A percentile compares a stretch with the other conserved stretches of the same genome.
phyloP scores from a whole-genome alignment of 2,888 invertebrate genomes.

The Neoascia interrupta region DNA sequence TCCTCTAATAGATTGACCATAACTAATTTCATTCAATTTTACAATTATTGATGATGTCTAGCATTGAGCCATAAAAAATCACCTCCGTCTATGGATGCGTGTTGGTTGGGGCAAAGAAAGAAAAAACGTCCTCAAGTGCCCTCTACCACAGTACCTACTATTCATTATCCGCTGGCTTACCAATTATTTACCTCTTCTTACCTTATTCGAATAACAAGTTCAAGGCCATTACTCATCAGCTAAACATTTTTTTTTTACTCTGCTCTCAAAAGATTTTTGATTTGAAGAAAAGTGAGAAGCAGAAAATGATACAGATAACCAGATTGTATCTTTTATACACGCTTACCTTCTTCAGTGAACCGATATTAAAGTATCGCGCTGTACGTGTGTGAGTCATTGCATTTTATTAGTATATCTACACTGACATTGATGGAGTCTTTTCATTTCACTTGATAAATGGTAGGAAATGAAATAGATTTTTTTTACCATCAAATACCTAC shows the following conservation, averaged over 20 bases:
- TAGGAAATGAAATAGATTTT: constrained; percentile 31
- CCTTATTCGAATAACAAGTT: constrained; percentile 58
- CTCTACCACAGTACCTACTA: constrained; percentile 25
- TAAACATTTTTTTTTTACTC: constrained; percentile 21
- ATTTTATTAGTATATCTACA: neutral
- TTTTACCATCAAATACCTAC: too few species aligned
- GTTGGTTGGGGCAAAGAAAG: neutral
- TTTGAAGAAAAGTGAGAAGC: too few species aligned
- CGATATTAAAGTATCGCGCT: too few species aligned
- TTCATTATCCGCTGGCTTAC: constrained; percentile 39
- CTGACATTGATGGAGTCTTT: constrained; percentile 29
- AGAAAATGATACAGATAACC: constrained; percentile 48
- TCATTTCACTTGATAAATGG: constrained; percentile 53
- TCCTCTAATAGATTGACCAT: constrained; percentile 54
- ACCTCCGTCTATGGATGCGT: neutral
- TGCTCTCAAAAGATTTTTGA: too few species aligned
- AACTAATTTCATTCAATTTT: constrained; percentile 60
- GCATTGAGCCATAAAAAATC: neutral
- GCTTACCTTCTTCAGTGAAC: too few species aligned
- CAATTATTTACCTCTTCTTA: constrained; percentile 31
- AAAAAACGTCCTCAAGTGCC: constrained; percentile 30
- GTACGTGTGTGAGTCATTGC: constrained; percentile 18
- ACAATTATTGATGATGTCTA: constrained; percentile 56
- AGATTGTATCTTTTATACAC: constrained; percentile 46
- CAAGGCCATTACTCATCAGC: constrained; percentile 64